Evolutionary conservation across 2,113 vertebrate genomes (phyloP), one percentile per base, ranked within the genome.

Genomic region (Diadophis punctatus): DNA sequence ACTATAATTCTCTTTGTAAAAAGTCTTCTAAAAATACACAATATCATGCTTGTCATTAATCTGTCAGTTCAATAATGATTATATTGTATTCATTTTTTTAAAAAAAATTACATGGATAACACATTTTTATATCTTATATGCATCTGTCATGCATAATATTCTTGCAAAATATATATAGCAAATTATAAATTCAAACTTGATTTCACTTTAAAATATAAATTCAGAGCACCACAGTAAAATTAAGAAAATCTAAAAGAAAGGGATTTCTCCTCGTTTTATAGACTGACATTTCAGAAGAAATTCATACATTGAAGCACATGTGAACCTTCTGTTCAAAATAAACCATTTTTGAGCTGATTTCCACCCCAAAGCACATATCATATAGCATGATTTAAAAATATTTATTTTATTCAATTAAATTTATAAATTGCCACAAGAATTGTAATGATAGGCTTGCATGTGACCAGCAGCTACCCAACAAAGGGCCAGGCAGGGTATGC

Each of bases 21-120:
- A 94, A 96, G 96, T 92, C 98, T 98, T 96, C 23, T 94, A 96
- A 95, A 93, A 0, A 8, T 92, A 43, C 16, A 96, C 87, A 74
- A 55, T 60, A 91, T 68, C 88, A 89, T 94, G 94, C 93, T 85
- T 58, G 88, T 93, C 91, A 88, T 88, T 92, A 49, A 30, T 90
- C 55, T 43, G 43, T 53, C 0, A 74, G 49, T 86, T 68, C 89
- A 39, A 60, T 91, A 55, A 86, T 86, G 10, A 27, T 90, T 55
- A 90, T 25, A n/a, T 18, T 87, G 23, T 34, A 34, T 20, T 87
- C 27, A 51, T 49, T 48, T 46, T 63, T 56, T 39, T 58, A 8
- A 55, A 55, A 60, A 30, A 1, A 0, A n/a, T 60, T 68, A 16
- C 4, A 63, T n/a, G 60, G 30, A 68, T 68, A 68, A 68, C 60